Percentiles rank a stretch among this genome's conserved stretches.
phyloP scores from a whole-genome alignment of 1,140 invertebrate species.

The Zaprionus lachaisei region DNA sequence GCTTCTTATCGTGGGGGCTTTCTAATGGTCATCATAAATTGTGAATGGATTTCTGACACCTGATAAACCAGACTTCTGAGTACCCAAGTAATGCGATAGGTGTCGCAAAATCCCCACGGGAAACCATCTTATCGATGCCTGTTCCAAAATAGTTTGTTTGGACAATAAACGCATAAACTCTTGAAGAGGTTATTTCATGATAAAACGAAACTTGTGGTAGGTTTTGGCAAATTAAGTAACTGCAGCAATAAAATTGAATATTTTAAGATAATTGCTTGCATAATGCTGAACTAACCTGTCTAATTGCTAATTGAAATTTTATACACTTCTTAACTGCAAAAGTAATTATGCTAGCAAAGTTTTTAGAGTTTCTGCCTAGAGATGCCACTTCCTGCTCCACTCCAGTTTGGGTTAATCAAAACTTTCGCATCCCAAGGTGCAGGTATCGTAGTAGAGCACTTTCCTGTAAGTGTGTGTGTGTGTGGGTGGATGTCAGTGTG shows the following conservation, averaged over 20 bases:
- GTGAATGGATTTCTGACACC: background rate
- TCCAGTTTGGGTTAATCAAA: constrained; percentile 65
- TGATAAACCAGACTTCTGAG: background rate
- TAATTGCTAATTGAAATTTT: constrained; percentile 41
- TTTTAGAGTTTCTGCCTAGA: constrained; percentile 31
- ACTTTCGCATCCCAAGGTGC: constrained; percentile 45
- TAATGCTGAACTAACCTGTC: constrained; percentile 1
- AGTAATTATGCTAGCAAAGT: constrained; percentile 55
- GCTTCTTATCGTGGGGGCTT: background rate
- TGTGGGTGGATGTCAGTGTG: background rate
- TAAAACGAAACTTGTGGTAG: constrained; percentile 4
- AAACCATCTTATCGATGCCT: constrained; percentile 5
- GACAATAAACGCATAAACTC: background rate
- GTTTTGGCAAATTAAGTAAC: background rate
- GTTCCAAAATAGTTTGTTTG: background rate
- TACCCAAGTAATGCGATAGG: background rate
- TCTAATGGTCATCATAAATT: background rate
- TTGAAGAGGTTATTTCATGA: background rate
- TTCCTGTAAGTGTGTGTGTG: too few relatives aligned
- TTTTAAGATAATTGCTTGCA: constrained; percentile 2
- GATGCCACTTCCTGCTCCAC: constrained; percentile 39
- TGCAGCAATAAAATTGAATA: background rate
- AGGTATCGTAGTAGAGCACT: background rate
- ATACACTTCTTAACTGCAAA: constrained; percentile 43
- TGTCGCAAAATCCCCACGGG: background rate